Percentiles rank a stretch among this genome's conserved stretches.
These are phyloP conservation scores for Phengaris alcon DNA, from an alignment of 2,888 invertebrate species.

Conservation along the genomic window DNA sequence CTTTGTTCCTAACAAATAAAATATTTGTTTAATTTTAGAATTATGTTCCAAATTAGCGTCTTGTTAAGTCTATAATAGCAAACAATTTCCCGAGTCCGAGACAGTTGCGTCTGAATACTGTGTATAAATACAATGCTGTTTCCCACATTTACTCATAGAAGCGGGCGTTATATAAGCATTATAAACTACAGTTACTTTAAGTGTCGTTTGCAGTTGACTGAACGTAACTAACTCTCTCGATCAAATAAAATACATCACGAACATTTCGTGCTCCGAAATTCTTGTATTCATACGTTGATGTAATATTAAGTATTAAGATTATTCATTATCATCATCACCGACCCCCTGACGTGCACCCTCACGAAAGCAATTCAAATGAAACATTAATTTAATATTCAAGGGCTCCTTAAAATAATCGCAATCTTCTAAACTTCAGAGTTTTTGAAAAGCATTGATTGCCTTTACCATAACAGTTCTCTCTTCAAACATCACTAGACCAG, in stretches of 20 bases:
- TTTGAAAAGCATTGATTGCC: no score
- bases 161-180: conserved; percentile 10
- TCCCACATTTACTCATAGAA: conserved; percentile 21
- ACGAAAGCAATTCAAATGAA: no score
- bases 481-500: no score
- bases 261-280: neutral
- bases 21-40: neutral
- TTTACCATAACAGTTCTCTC: no score
- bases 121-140: neutral
- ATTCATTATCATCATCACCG: neutral
- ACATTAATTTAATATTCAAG: no score
- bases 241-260: neutral
- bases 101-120: neutral
- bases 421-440: no score
- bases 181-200: neutral
- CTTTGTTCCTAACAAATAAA: no score
- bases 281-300: neutral
- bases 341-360: neutral
- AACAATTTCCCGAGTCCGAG: neutral
- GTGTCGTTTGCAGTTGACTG: conserved; percentile 4
- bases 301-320: neutral
- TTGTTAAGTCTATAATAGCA: conserved; percentile 15
- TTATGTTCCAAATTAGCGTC: neutral
- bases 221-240: conserved; percentile 12
- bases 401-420: no score